Evolutionary conservation across 2,888 invertebrate species (phyloP).

Genomic region (Sarcophaga caerulescens): DNA sequence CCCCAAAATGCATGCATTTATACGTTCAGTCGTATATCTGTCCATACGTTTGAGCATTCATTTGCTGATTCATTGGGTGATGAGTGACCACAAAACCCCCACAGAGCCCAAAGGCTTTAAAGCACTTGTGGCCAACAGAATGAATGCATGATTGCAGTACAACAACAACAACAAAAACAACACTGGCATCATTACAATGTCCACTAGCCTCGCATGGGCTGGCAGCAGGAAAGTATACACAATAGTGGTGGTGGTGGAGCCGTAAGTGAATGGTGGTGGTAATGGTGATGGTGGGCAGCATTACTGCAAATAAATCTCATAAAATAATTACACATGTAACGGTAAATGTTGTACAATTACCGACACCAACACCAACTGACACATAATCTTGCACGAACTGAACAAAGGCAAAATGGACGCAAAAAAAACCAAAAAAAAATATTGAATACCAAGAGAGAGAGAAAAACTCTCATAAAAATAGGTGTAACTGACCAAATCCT

Average conservation of each 20-base stretch:
- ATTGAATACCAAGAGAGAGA: neutral
- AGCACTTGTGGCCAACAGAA: conserved; percentile 71
- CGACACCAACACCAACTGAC: conserved; percentile 36
- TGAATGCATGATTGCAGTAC: conserved; percentile 63
- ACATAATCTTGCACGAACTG: conserved; percentile 18
- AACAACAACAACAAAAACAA: conserved; percentile 5
- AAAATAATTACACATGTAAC: conserved; percentile 81
- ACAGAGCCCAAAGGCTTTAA: conserved; percentile 58
- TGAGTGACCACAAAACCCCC: conserved; percentile 67
- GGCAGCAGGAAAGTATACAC: conserved; percentile 32
- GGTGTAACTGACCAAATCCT: conserved; percentile 62
- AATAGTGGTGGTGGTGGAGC: neutral
- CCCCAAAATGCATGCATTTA: conserved; percentile 15
- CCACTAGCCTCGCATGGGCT: conserved; percentile 51
- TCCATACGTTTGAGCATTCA: conserved; percentile 44
- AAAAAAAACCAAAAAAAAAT: conserved; percentile 26
- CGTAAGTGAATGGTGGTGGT: neutral
- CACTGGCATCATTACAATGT: conserved; percentile 22
- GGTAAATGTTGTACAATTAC: conserved; percentile 78
- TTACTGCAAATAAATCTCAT: conserved; percentile 80
- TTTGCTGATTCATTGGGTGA: conserved; percentile 59
- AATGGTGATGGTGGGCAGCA: conserved; percentile 35
- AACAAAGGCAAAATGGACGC: neutral
- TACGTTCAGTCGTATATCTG: conserved; percentile 1
- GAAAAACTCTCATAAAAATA: conserved; percentile 40